phyloP scores from a whole-genome alignment of 1,140 invertebrate species.

The Vollenhovia emeryi region DNA sequence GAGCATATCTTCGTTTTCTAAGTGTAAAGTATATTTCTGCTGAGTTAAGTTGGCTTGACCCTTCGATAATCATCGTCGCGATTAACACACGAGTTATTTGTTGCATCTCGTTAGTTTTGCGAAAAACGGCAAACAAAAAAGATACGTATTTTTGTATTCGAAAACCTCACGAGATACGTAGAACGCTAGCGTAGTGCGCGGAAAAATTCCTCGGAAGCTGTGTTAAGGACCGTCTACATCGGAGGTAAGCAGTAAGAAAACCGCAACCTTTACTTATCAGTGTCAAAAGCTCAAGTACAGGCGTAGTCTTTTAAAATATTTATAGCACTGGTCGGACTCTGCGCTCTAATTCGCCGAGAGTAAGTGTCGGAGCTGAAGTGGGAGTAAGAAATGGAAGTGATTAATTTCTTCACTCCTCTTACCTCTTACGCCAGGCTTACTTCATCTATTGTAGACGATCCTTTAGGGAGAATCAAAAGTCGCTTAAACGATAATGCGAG shows the following conservation, averaged over 20 bases:
- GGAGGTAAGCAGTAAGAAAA: too few species aligned
- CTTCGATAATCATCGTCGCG: constrained; percentile 32
- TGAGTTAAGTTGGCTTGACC: constrained; percentile 54
- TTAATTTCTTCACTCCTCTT: too few species aligned
- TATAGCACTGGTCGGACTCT: too few species aligned
- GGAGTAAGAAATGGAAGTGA: too few species aligned
- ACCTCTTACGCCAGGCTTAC: too few species aligned
- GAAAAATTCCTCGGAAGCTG: neutral
- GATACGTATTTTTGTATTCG: constrained; percentile 47
- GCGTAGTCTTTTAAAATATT: too few species aligned
- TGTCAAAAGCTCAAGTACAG: too few species aligned
- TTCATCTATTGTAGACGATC: too few species aligned
- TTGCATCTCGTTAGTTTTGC: constrained; percentile 34
- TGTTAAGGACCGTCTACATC: too few species aligned
- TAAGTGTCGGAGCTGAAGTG: too few species aligned
- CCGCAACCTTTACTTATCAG: too few species aligned
- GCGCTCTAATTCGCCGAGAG: too few species aligned
- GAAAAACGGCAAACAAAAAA: neutral
- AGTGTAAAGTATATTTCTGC: constrained; percentile 11
- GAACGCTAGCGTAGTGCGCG: neutral
- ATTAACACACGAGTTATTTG: constrained; percentile 50
- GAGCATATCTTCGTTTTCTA: constrained; percentile 40
- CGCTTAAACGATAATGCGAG: neutral
- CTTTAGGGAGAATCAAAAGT: constrained; percentile 31
- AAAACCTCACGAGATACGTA: neutral